Conservation (phyloP, 2,797 vertebrate species). For the Scyliorhinus canicula region DNA sequence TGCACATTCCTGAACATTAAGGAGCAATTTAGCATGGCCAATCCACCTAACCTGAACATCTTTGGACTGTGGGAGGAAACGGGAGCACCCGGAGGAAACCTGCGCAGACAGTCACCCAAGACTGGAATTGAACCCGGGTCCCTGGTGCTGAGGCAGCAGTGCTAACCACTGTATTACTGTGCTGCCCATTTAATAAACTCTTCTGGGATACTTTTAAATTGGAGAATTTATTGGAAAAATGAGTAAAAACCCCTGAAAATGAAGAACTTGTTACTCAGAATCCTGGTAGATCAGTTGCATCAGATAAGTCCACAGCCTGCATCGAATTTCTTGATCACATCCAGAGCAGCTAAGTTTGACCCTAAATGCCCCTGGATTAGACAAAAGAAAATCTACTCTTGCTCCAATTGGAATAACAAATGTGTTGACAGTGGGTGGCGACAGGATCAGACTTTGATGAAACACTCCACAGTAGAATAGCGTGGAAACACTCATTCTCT, state of each 20-base stretch:
- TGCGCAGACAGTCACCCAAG: too few relatives aligned
- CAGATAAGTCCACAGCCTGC: neutral
- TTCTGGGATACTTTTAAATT: neutral
- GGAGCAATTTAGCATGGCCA: too few relatives aligned
- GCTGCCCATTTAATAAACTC: too few relatives aligned
- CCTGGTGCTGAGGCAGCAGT: too few relatives aligned
- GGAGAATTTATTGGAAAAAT: neutral
- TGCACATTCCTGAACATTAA: too few relatives aligned
- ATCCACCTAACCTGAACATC: too few relatives aligned
- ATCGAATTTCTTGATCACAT: neutral
- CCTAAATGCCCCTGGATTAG: neutral
- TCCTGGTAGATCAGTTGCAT: neutral
- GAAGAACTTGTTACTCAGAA: neutral
- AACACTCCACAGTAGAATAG: neutral
- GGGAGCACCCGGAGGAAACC: too few relatives aligned
- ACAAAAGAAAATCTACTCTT: neutral
- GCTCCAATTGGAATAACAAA: neutral
- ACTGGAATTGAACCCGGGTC: too few relatives aligned
- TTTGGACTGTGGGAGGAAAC: too few relatives aligned
- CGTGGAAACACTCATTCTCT: neutral
- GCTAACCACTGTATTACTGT: too few relatives aligned
- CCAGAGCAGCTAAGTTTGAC: neutral
- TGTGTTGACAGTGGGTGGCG: neutral
- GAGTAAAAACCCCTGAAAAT: neutral
- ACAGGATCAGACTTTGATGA: neutral